phyloP scores from a whole-genome alignment of 2,113 vertebrate genomes.

The Pundamilia nyererei region DNA sequence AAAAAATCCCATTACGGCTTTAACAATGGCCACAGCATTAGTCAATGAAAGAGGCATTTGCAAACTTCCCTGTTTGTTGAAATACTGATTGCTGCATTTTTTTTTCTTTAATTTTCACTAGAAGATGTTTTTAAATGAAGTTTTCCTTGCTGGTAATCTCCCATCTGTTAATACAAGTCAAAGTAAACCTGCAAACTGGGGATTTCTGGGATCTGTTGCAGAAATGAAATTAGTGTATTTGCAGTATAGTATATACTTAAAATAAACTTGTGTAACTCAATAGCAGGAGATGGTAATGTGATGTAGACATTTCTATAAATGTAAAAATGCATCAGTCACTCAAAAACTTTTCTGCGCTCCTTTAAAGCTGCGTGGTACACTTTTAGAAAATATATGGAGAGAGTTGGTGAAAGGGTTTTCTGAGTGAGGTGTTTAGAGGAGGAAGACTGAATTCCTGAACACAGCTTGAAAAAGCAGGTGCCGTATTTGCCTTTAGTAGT shows the following conservation, averaged over 20 bases:
- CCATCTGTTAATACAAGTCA: not conserved
- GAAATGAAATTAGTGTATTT: not conserved
- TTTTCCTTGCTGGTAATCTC: not conserved
- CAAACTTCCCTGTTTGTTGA: not conserved
- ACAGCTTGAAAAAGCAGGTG: not conserved
- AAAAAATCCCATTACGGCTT: not conserved
- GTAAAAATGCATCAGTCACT: not conserved
- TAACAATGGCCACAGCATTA: not conserved
- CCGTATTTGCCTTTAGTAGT: not conserved
- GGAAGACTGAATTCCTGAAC: not conserved
- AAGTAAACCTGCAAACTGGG: not conserved
- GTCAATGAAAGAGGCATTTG: not conserved
- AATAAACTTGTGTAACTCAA: not conserved
- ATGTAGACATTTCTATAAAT: not conserved
- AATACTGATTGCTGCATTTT: not conserved
- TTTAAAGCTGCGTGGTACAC: not conserved
- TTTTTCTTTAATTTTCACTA: not conserved
- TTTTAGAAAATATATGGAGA: not conserved
- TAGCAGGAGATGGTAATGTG: not conserved
- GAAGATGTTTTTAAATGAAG: not conserved
- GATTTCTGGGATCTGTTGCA: not conserved
- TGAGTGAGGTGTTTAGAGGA: not conserved
- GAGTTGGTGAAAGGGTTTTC: not conserved
- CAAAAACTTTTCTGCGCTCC: not conserved
- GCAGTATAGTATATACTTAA: not conserved